phyloP scores from a whole-genome alignment of 2,113 vertebrate species.

The Antigone vipio region DNA sequence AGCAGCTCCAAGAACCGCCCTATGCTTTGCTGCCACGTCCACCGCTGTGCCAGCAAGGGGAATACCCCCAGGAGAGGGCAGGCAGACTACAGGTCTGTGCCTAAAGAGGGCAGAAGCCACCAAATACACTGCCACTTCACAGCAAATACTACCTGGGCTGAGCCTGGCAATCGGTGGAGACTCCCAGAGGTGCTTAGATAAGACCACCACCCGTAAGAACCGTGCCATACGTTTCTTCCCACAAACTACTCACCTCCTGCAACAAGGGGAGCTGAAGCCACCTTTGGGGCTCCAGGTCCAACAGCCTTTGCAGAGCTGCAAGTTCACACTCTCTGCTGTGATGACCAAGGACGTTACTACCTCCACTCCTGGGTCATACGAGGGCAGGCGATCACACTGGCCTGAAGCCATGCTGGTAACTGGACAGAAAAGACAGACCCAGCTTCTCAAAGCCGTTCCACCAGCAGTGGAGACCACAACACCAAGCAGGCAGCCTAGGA shows the following conservation, averaged over 20 bases:
- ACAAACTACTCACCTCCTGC: background rate
- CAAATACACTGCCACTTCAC: background rate
- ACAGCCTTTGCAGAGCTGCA: background rate
- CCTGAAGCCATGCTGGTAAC: background rate
- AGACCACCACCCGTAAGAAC: background rate
- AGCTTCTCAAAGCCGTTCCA: background rate
- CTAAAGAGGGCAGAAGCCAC: background rate
- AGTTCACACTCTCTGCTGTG: background rate
- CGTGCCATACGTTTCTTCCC: background rate
- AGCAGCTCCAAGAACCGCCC: background rate
- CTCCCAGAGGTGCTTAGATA: background rate
- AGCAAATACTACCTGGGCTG: background rate
- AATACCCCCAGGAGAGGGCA: background rate
- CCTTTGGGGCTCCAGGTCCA: background rate
- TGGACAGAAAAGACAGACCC: background rate
- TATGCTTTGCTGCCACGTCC: background rate
- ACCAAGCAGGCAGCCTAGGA: background rate
- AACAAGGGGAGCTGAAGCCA: background rate
- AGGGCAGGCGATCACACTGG: background rate
- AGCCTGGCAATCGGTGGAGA: background rate
- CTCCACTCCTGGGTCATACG: rapidly evolving
- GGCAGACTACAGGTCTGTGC: background rate
- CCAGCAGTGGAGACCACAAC: background rate
- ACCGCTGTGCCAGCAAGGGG: background rate
- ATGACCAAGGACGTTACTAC: background rate